These are phyloP conservation scores for Phoenoteleia sp. DNA, from an alignment of 2,888 invertebrate genomes.

Conservation along the genomic window DNA sequence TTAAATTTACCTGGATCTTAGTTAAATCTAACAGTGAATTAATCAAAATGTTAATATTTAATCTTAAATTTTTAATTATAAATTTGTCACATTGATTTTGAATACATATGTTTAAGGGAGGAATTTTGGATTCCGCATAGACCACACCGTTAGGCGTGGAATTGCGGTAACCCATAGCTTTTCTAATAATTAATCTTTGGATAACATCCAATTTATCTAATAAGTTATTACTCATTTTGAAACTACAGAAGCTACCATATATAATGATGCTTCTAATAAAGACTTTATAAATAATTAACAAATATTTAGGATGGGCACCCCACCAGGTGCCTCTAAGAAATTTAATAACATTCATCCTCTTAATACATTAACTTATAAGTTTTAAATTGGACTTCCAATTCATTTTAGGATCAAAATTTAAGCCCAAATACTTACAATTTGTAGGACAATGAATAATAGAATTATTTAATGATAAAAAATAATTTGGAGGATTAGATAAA, in stretches of 20 bases:
- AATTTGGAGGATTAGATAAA: no score
- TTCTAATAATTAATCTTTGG: neutral
- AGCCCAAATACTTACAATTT: neutral
- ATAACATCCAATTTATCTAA: neutral
- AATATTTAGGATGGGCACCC: constrained; percentile 12
- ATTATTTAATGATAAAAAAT: no score
- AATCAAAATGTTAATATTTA: no score
- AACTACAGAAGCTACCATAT: neutral
- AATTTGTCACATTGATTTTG: neutral
- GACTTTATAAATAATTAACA: neutral
- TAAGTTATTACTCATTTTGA: no score
- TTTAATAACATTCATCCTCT: constrained; percentile 1
- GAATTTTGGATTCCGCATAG: neutral
- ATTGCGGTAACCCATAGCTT: neutral
- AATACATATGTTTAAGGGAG: neutral
- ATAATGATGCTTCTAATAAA: neutral
- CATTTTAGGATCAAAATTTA: neutral
- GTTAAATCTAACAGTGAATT: no score
- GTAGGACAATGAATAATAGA: no score
- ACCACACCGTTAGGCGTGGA: neutral
- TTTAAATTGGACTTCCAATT: neutral
- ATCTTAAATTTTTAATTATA: neutral
- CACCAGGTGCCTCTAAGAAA: neutral
- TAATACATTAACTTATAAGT: neutral
- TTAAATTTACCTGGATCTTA: no score